Conservation (phyloP, 1,140 invertebrate genomes). For the Drosophila subobscura region DNA sequence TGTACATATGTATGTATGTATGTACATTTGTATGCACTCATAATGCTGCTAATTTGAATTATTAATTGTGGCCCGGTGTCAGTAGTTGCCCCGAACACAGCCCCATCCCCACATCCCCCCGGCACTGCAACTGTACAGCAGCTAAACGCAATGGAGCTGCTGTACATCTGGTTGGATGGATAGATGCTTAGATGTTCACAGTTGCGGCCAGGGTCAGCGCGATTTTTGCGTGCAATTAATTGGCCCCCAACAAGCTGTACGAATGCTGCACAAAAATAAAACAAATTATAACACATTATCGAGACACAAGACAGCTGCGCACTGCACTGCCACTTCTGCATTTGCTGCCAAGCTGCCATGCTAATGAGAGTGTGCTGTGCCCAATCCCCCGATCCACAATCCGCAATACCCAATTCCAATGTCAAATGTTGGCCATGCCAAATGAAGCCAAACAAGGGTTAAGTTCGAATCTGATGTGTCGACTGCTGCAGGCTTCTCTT, state of each 20-base stretch:
- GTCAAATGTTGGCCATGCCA: neutral
- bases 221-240: conserved; percentile 73
- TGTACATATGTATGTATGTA: too few relatives aligned
- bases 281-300: conserved; percentile 68
- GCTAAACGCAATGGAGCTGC: too few relatives aligned
- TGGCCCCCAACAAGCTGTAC: conserved; percentile 37
- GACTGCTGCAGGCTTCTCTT: conserved; percentile 40
- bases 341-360: conserved; percentile 30
- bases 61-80: conserved; percentile 5
- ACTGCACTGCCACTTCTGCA: conserved; percentile 23
- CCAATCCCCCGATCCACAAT: neutral
- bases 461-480: neutral
- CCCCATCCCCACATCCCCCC: too few relatives aligned
- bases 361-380: conserved; percentile 45
- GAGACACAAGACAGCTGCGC: conserved; percentile 24
- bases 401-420: neutral
- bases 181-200: conserved; percentile 2
- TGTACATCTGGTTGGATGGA: too few relatives aligned
- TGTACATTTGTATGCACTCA: conserved; percentile 2
- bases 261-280: conserved; percentile 8
- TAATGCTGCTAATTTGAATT: conserved; percentile 36
- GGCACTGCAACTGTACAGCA: too few relatives aligned
- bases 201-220: conserved; percentile 59
- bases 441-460: conserved; percentile 48
- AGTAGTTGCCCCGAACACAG: neutral